Percentiles rank a stretch among this genome's conserved stretches.
These are phyloP conservation scores for Criorhina ranunculi DNA, from an alignment of 2,888 invertebrate species.

Conservation along the genomic window DNA sequence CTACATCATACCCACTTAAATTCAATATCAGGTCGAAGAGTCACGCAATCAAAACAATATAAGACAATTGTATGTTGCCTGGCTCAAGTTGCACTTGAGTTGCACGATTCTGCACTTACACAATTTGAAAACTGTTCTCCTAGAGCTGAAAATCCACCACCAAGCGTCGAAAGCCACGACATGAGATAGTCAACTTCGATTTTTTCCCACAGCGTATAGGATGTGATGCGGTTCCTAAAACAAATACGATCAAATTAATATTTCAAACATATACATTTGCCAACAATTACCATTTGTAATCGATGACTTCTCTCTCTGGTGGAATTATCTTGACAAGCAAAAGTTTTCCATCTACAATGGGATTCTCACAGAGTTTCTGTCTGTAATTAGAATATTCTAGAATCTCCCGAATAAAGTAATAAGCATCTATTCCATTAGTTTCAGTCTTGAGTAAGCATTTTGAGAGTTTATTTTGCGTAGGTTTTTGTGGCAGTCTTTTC, in stretches of 20 bases:
- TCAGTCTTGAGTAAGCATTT: constrained; percentile 45
- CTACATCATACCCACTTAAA: no score
- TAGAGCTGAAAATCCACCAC: constrained; percentile 97
- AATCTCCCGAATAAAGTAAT: constrained; percentile 79
- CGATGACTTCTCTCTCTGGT: constrained; percentile 88
- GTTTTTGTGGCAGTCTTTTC: constrained; percentile 23
- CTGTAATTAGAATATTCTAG: constrained; percentile 78
- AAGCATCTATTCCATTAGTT: constrained; percentile 64
- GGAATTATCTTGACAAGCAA: constrained; percentile 85
- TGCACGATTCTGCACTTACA: constrained; percentile 85
- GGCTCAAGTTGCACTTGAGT: no score
- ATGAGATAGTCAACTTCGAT: constrained; percentile 93
- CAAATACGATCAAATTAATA: constrained; percentile 5
- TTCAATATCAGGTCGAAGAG: no score
- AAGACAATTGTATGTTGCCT: no score
- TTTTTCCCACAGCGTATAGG: constrained; percentile 86
- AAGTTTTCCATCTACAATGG: constrained; percentile 73
- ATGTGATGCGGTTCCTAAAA: constrained; percentile 86
- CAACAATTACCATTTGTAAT: constrained; percentile 88
- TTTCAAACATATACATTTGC: background rate
- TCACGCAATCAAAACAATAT: no score
- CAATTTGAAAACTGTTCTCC: constrained; percentile 94
- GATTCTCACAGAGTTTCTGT: constrained; percentile 68
- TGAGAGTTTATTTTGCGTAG: constrained; percentile 29
- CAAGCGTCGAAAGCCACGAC: constrained; percentile 98